Percentiles rank a stretch among this genome's conserved stretches.
Conservation (phyloP, 2,888 invertebrate genomes). For the Elysia crispata region DNA sequence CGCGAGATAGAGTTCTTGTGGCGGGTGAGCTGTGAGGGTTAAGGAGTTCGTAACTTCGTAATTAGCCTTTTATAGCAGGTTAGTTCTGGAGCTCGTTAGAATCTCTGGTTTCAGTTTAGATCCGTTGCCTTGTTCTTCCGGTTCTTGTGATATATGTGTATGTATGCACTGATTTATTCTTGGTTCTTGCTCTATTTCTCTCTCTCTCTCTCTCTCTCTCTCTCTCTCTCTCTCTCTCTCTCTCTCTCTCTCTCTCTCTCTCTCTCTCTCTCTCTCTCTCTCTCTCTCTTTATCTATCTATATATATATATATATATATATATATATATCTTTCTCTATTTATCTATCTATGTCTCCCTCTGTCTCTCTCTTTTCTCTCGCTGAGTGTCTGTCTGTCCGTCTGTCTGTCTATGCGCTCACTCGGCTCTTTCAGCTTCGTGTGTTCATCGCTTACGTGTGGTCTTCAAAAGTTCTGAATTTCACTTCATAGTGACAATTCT, state of each 20-base stretch:
- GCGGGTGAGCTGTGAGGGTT: background rate
- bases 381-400: no score
- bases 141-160: no score
- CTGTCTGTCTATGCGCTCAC: no score
- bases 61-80: slow-evolving; percentile 15
- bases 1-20: no score
- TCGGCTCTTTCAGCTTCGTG: no score
- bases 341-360: no score
- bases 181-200: background rate
- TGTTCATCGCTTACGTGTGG: background rate
- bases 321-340: no score
- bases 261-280: slow-evolving; percentile 24
- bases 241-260: slow-evolving; percentile 30
- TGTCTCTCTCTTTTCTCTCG: no score
- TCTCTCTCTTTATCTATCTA: no score
- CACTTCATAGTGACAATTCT: background rate
- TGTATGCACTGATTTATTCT: no score
- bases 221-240: background rate
- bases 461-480: background rate
- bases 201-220: background rate
- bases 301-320: no score
- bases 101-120: background rate
- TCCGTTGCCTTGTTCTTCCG: no score
- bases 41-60: background rate
- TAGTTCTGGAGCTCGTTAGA: background rate